phyloP scores from a whole-genome alignment of 2,113 vertebrate genomes.

The Gulo gulo region DNA sequence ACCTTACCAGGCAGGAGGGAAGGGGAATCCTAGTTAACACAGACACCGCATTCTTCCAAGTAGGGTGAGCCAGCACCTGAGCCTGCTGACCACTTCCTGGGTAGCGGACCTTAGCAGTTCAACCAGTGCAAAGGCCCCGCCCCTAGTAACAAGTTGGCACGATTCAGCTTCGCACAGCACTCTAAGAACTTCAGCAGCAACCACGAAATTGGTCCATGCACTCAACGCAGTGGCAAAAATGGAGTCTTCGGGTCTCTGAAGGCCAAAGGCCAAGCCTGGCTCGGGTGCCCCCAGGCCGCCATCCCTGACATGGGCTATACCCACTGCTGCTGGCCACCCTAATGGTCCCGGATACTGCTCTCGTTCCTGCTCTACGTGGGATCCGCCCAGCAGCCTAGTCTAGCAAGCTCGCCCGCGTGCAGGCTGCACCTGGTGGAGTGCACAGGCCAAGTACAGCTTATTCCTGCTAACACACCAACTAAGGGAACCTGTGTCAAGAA shows the following conservation, averaged over 20 bases:
- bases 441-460: background rate
- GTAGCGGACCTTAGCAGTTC: background rate
- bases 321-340: background rate
- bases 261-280: background rate
- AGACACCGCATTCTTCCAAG: background rate
- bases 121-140: background rate
- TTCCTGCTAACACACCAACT: background rate
- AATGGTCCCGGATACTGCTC: background rate
- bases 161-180: background rate
- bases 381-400: background rate
- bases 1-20: background rate
- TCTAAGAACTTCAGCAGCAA: background rate
- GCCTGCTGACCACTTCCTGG: background rate
- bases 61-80: background rate
- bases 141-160: background rate
- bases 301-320: background rate
- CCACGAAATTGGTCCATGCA: background rate
- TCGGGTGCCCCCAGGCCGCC: background rate
- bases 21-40: background rate
- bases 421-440: no score
- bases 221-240: background rate
- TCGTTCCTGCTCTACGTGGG: background rate
- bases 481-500: background rate
- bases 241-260: background rate
- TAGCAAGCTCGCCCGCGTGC: background rate